Evolutionary conservation across 2,113 vertebrate genomes (phyloP).

Genomic region (Dinomys branickii): DNA sequence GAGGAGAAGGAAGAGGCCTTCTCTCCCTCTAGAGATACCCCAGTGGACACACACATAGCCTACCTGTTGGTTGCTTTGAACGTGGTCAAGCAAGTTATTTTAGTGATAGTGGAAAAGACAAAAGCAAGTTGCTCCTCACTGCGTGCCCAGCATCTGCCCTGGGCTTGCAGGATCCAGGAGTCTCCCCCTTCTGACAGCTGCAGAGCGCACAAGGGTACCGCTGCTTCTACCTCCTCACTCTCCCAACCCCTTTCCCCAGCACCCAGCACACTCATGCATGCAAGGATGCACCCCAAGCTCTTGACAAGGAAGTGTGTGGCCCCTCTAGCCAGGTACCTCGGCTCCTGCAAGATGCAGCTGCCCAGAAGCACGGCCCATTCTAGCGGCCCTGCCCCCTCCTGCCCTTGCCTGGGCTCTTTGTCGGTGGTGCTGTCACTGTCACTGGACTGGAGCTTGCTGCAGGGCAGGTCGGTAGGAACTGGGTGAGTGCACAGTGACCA

Average conservation of each 20-base stretch:
- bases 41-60: not conserved
- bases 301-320: not conserved
- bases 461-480: not conserved
- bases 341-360: not conserved
- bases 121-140: not conserved
- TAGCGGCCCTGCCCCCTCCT: not conserved
- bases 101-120: not conserved
- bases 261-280: too few relatives aligned
- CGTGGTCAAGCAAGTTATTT: not conserved
- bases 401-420: not conserved
- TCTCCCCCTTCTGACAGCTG: not conserved
- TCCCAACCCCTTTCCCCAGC: not conserved
- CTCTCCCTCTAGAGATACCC: not conserved
- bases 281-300: not conserved
- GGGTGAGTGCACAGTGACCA: not conserved
- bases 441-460: too few relatives aligned
- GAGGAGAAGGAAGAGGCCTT: not conserved
- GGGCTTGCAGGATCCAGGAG: not conserved
- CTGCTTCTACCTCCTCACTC: not conserved
- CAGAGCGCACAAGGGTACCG: not conserved
- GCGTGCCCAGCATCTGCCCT: too few relatives aligned
- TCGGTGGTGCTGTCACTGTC: not conserved
- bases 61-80: not conserved
- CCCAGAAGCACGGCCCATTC: not conserved
- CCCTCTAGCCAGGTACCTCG: rapidly evolving